Conservation (phyloP, 2,888 invertebrate genomes). For the Gibbula magus region DNA sequence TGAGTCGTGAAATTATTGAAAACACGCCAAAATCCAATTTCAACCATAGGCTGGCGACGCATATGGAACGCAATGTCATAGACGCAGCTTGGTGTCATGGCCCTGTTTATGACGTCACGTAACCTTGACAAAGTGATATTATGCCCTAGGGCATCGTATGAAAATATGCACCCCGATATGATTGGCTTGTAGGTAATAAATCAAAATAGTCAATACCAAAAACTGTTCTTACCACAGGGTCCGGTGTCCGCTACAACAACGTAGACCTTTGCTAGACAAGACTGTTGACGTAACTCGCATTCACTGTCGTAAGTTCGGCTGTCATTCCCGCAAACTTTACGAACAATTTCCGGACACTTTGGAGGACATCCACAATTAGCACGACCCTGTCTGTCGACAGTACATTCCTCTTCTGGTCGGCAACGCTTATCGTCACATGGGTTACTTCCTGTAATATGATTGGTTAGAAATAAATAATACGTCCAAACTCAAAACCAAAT, state of each 20-base stretch:
- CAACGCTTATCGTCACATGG: constrained; percentile 89
- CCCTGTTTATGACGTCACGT: too few species aligned
- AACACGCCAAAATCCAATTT: too few species aligned
- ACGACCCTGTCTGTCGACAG: constrained; percentile 86
- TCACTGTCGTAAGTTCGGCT: constrained; percentile 83
- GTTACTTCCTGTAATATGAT: constrained; percentile 82
- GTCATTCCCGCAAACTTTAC: constrained; percentile 82
- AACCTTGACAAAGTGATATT: too few species aligned
- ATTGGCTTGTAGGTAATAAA: too few species aligned
- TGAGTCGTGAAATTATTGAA: too few species aligned
- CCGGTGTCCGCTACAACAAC: constrained; percentile 87
- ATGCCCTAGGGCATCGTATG: too few species aligned
- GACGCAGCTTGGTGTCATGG: too few species aligned
- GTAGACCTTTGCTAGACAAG: constrained; percentile 84
- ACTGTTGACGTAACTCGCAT: constrained; percentile 83
- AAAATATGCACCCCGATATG: too few species aligned
- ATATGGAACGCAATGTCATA: too few species aligned
- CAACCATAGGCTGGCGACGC: too few species aligned
- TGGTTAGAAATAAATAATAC: background rate
- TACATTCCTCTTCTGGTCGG: constrained; percentile 86
- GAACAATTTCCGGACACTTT: constrained; percentile 82
- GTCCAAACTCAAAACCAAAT: background rate
- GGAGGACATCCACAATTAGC: constrained; percentile 90
- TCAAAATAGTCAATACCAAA: too few species aligned
- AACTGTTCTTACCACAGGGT: constrained; percentile 85